Base-by-base conservation (phyloP, 1,140 invertebrate genomes). In the Habropoda laboriosa region DNA sequence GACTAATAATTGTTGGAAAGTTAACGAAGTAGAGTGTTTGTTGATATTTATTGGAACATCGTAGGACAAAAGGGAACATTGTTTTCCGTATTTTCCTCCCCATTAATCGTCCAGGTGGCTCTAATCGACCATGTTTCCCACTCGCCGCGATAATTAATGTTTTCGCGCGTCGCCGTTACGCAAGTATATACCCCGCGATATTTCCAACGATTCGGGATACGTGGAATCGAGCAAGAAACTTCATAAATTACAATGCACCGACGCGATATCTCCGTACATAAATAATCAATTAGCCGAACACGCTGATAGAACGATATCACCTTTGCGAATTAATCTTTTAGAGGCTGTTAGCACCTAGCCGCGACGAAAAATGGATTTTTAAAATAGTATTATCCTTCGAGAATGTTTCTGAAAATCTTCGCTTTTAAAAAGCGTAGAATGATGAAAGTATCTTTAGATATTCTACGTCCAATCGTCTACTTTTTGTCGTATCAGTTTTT, bases 141-240 rank as follows among this genome's bases (percentile, higher is more conserved):
- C 55, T 72, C 27, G 38, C 12, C 0, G 47, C 21, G 61, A 75
- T 75, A 75, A 75, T 75, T 51, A 66, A 75, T 66, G 61, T 75
- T 75, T 66, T 75, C 72, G 35, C 72, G 72, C 61, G 47, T 24
- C 18, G 18, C 3, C 16, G 13, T 75, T 75, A 42, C 45, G 72
- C 72, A 75, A 75, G 45, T 21, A 8, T 10, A 21, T n/a, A n/a
- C n/a, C n/a, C n/a, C 12, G 45, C 45, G 12, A 30, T 32, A n/a
- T n/a, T 74, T 21, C 21, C 27, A 42, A n/a, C 72, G 60, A 64
- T 74, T 64, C n/a, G n/a, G 32, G n/a, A 45, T 18, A 32, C 45
- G 35, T 40, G 60, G 38, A 53, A 55, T 53, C 27, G 45, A 35
- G 12, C 16, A 35, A 75, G 47, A 55, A 75, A 32, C 61, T 55